Percentiles rank a stretch among this genome's conserved stretches.
Evolutionary conservation across 2,113 vertebrate genomes (phyloP).

Genomic region (Prunella himalayana): DNA sequence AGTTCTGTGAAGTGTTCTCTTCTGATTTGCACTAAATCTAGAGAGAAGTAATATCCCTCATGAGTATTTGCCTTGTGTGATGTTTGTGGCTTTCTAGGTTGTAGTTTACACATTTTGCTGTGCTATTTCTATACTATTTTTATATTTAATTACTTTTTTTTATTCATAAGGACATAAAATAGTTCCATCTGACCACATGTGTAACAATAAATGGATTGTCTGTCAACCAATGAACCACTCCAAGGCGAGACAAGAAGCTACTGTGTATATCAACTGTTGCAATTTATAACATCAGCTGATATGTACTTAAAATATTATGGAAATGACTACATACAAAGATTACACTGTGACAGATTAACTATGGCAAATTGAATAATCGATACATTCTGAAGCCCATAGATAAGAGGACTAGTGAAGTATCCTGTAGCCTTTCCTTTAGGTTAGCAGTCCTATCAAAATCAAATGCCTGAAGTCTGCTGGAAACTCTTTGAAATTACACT

Average conservation of each 20-base stretch:
- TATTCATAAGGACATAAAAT: background rate
- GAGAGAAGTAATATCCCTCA: background rate
- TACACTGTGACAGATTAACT: background rate
- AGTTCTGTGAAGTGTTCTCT: background rate
- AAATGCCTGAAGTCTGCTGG: background rate
- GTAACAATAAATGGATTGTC: background rate
- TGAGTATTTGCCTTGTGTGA: background rate
- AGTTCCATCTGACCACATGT: background rate
- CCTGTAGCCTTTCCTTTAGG: background rate
- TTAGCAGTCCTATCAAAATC: background rate
- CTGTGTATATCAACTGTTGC: background rate
- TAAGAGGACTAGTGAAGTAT: background rate
- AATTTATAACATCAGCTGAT: background rate
- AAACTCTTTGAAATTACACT: background rate
- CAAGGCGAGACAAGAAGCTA: background rate
- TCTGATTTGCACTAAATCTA: background rate
- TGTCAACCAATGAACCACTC: background rate
- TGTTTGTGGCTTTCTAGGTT: background rate
- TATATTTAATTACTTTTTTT: background rate
- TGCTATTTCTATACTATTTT: background rate
- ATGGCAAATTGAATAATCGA: background rate
- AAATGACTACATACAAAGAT: background rate
- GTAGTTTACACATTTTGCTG: background rate
- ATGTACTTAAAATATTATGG: background rate
- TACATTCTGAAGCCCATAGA: background rate